Base-by-base conservation (phyloP, 1,140 invertebrate genomes). In the Protaetia brevitarsis region DNA sequence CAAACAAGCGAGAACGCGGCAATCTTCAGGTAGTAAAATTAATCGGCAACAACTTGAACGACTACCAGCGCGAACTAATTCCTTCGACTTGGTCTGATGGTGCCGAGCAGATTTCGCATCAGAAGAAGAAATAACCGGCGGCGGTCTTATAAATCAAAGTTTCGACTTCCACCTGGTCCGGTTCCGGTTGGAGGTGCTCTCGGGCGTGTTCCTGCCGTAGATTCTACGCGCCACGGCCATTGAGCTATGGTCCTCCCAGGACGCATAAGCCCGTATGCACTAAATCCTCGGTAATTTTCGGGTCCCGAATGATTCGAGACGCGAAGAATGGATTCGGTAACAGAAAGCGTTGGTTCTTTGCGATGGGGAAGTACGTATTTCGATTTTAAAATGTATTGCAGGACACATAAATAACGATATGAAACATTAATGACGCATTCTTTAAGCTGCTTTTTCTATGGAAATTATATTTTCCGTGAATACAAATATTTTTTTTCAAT, bases 111-210 rank as follows among this genome's bases (percentile, higher is more conserved):
- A 51, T 51, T 51, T 51, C 41, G 41, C 8, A 34, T 8, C 13
- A 23, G 41, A 51, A 51, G 41, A 51, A 51, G 19, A 23, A 23
- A 51, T 23, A 51, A 51, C 16, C 41, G 41, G 41, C 16, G 41
- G 41, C 41, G 41, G 41, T 51, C 41, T 51, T 51, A 59, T 59
- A 59, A 59, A 59, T 59, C 57, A 59, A 59, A 59, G 57, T 59
- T 59, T 59, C 57, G 57, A 59, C 57, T 59, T 59, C 57, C 57
- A 59, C 57, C 57, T 59, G 57, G 26, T 31, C 57, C 57, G 57
- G 57, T 59, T 59, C 57, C 27, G 57, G 57, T 59, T 10, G 26
- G 57, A 59, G 57, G 30, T 21, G 57, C 29, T 59, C 57, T 59
- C 57, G 29, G 30, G 57, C 57, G 57, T 59, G 26, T 59, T 31